phyloP scores from a whole-genome alignment of 2,888 invertebrate species.

The Criorhina ranunculi region DNA sequence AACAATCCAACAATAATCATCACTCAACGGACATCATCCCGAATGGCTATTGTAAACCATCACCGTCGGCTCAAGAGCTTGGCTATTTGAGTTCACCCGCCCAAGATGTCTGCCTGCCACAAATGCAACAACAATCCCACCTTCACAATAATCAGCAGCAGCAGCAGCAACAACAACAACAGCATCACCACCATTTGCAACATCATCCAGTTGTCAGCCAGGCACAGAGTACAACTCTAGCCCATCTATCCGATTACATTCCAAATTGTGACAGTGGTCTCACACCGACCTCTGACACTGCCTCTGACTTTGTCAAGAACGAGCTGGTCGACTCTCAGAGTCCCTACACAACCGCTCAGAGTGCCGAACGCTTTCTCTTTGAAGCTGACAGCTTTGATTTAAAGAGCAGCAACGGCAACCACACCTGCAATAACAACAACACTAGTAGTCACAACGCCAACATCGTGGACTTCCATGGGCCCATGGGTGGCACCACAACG shows the following conservation, averaged over 20 bases:
- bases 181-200: slow-evolving; percentile 77
- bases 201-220: slow-evolving; percentile 75
- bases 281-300: slow-evolving; percentile 80
- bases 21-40: slow-evolving; percentile 79
- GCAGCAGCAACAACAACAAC: slow-evolving; percentile 75
- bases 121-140: slow-evolving; percentile 75
- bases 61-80: slow-evolving; percentile 83
- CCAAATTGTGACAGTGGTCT: slow-evolving; percentile 80
- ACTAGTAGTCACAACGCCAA: slow-evolving; percentile 78
- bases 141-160: slow-evolving; percentile 65
- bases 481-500: slow-evolving; percentile 79
- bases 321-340: slow-evolving; percentile 84
- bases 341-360: slow-evolving; percentile 84
- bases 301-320: slow-evolving; percentile 84
- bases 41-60: slow-evolving; percentile 84
- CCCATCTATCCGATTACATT: slow-evolving; percentile 81
- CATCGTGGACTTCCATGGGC: slow-evolving; percentile 79
- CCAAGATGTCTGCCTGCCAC: slow-evolving; percentile 80
- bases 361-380: slow-evolving; percentile 84
- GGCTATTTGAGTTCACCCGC: slow-evolving; percentile 83
- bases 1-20: slow-evolving; percentile 77
- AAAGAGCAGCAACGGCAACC: slow-evolving; percentile 79
- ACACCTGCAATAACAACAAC: slow-evolving; percentile 78
- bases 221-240: slow-evolving; percentile 48
- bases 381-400: slow-evolving; percentile 83